phyloP scores from a whole-genome alignment of 2,797 vertebrate genomes.

The Phataginus tricuspis region DNA sequence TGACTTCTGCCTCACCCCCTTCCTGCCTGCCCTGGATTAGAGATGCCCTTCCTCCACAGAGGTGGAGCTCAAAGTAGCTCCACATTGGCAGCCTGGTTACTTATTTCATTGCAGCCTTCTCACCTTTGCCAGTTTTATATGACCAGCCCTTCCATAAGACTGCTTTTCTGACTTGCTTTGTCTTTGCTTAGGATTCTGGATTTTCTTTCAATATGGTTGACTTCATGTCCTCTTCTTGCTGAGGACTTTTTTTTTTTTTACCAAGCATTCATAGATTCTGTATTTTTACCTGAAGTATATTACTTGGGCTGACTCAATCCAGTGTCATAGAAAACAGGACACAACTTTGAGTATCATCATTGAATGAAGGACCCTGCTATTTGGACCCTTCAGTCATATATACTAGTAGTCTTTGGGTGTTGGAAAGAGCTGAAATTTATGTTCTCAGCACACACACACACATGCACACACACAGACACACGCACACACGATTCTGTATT shows the following conservation, averaged over 20 bases:
- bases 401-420: background rate
- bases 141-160: background rate
- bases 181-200: background rate
- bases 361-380: background rate
- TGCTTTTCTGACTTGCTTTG: background rate
- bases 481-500: background rate
- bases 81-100: background rate
- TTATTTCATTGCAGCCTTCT: background rate
- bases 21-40: background rate
- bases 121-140: background rate
- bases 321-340: background rate
- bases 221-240: background rate
- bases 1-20: background rate
- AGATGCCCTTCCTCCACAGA: background rate
- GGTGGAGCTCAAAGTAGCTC: background rate
- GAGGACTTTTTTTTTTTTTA: background rate
- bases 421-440: background rate
- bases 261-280: background rate
- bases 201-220: background rate
- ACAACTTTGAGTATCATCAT: background rate
- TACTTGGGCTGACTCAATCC: background rate
- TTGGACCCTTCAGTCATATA: background rate
- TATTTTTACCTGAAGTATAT: background rate
- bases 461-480: background rate
- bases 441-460: rapidly evolving